Percentiles rank a stretch among this genome's conserved stretches.
Conservation (phyloP, 2,797 vertebrate genomes). For the Passerculus sandwichensis region DNA sequence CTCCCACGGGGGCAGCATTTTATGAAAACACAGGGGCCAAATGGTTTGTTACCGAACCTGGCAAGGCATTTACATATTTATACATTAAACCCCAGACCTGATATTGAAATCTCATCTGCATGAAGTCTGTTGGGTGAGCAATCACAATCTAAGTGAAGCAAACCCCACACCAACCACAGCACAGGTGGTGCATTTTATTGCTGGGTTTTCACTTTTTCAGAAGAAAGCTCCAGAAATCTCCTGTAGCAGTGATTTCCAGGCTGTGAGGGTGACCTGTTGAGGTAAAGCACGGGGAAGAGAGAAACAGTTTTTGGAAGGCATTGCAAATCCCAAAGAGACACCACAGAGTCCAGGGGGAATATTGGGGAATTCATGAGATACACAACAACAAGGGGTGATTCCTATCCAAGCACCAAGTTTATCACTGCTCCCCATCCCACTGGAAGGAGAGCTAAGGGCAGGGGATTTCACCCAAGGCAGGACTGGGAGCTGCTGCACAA, state of each 20-base stretch:
- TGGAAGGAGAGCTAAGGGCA: background rate
- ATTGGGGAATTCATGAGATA: background rate
- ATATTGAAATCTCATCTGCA: background rate
- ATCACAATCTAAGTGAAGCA: background rate
- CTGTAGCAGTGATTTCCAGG: background rate
- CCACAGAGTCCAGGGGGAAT: fast-evolving
- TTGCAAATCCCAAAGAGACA: background rate
- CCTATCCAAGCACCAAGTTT: background rate
- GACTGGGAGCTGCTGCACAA: background rate
- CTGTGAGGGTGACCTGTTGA: background rate
- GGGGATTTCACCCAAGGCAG: background rate
- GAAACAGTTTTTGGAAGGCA: background rate
- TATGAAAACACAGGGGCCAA: slow-evolving; percentile 41
- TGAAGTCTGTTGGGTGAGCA: background rate
- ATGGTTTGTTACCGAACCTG: background rate
- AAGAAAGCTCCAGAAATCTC: background rate
- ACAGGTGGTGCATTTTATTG: background rate
- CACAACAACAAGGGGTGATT: background rate
- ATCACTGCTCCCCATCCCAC: background rate
- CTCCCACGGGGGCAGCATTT: slow-evolving; percentile 11
- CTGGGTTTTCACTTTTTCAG: background rate
- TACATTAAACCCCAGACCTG: background rate
- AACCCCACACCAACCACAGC: background rate
- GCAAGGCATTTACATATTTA: slow-evolving; percentile 22
- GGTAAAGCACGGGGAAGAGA: background rate